These are phyloP conservation scores for Hymenochirus boettgeri DNA, from an alignment of 2,113 vertebrate genomes.

Conservation along the genomic window DNA sequence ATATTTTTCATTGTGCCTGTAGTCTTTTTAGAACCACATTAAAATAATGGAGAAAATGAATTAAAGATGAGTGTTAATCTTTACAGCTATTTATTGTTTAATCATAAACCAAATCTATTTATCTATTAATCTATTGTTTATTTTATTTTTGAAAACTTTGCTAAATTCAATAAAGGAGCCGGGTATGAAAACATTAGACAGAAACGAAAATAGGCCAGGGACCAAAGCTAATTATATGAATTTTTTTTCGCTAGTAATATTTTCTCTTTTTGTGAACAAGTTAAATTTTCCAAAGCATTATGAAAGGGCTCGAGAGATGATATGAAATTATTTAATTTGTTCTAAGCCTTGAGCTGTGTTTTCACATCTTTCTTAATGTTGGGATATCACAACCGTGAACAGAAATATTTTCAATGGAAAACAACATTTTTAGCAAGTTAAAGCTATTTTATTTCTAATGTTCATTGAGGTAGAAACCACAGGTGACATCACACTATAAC, in stretches of 20 bases:
- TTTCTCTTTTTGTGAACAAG: not conserved
- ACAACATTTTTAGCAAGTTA: too few species aligned
- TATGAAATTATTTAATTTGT: not conserved
- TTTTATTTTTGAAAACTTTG: constrained; percentile 8
- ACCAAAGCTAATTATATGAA: too few species aligned
- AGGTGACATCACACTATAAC: too few species aligned
- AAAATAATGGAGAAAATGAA: constrained; percentile 27
- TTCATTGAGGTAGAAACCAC: too few species aligned
- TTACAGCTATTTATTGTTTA: constrained; percentile 36
- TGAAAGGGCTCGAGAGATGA: not conserved
- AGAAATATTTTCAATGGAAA: too few species aligned
- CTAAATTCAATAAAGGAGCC: not conserved
- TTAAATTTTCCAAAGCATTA: not conserved
- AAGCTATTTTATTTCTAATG: too few species aligned
- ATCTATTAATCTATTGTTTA: constrained; percentile 25
- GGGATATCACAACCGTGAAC: too few species aligned
- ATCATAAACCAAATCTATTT: constrained; percentile 32
- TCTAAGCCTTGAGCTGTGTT: not conserved
- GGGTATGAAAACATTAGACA: too few species aligned
- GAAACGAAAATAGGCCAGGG: too few species aligned
- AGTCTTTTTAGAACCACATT: constrained; percentile 27
- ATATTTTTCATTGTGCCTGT: constrained; percentile 19
- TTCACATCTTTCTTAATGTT: not conserved
- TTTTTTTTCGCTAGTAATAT: too few species aligned
- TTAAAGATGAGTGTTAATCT: constrained; percentile 38